A percentile compares a stretch with the other conserved stretches of the same genome.
These are phyloP conservation scores for Dynastes grantii DNA, from an alignment of 2,888 invertebrate genomes.

Conservation along the genomic window DNA sequence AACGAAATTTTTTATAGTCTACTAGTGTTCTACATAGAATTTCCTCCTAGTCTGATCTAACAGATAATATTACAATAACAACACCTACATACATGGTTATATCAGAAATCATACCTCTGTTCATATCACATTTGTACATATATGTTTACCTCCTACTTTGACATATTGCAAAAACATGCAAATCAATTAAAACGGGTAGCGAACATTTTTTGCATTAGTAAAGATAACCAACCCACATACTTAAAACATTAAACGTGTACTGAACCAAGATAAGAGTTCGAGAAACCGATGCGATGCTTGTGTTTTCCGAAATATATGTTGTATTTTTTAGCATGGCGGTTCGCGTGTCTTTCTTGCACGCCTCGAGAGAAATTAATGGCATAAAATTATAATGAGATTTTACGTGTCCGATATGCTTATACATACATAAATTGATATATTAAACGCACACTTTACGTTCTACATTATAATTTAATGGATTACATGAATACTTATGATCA, in stretches of 20 bases:
- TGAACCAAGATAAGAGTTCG: not conserved
- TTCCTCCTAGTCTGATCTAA: no score
- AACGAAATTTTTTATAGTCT: no score
- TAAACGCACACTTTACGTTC: conserved; percentile 2
- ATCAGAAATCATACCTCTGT: no score
- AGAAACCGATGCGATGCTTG: not conserved
- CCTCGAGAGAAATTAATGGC: conserved; percentile 15
- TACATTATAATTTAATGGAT: conserved; percentile 24
- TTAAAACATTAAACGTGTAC: conserved; percentile 14
- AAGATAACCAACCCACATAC: conserved; percentile 9
- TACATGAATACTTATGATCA: conserved; percentile 1
- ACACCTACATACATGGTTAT: no score
- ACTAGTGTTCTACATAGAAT: no score
- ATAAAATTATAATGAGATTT: conserved; percentile 21
- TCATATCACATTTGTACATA: no score
- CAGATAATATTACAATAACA: no score
- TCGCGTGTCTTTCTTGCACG: conserved; percentile 6
- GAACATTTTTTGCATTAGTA: not conserved
- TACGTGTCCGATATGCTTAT: conserved; percentile 19
- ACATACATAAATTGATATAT: conserved; percentile 14
- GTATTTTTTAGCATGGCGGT: not conserved
- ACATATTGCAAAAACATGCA: not conserved
- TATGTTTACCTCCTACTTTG: no score
- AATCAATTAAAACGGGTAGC: not conserved
- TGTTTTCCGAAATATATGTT: not conserved